phyloP scores from a whole-genome alignment of 2,113 vertebrate species.

The Pygathrix nemaeus region DNA sequence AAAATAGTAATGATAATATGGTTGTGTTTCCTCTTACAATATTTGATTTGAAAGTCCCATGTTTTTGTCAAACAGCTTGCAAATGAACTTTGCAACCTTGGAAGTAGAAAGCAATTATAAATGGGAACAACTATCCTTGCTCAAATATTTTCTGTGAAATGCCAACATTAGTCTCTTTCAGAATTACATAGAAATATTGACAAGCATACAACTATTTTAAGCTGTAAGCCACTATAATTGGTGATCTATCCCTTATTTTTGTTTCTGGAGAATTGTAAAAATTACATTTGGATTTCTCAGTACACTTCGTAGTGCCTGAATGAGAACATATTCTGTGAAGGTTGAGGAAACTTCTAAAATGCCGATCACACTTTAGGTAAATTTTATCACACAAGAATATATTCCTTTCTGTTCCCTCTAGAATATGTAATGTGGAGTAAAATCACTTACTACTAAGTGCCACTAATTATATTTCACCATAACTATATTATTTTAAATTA shows the following conservation, averaged over 20 bases:
- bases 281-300: background rate
- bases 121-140: background rate
- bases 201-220: background rate
- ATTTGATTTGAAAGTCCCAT: background rate
- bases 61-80: background rate
- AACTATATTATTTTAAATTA: conserved; percentile 34
- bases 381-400: background rate
- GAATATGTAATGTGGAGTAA: background rate
- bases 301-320: background rate
- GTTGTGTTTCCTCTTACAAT: background rate
- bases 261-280: background rate
- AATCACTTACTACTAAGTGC: conserved; percentile 31
- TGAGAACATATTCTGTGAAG: background rate
- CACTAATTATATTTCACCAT: background rate
- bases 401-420: background rate
- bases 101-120: background rate
- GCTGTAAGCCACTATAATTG: background rate
- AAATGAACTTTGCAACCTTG: background rate
- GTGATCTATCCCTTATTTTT: background rate
- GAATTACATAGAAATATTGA: background rate
- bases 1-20: background rate
- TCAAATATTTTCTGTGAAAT: conserved; percentile 31
- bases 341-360: background rate
- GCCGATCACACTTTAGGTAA: background rate
- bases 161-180: background rate